Evolutionary conservation across 2,113 vertebrate species (phyloP).

Genomic region (Ammospiza caudacuta): DNA sequence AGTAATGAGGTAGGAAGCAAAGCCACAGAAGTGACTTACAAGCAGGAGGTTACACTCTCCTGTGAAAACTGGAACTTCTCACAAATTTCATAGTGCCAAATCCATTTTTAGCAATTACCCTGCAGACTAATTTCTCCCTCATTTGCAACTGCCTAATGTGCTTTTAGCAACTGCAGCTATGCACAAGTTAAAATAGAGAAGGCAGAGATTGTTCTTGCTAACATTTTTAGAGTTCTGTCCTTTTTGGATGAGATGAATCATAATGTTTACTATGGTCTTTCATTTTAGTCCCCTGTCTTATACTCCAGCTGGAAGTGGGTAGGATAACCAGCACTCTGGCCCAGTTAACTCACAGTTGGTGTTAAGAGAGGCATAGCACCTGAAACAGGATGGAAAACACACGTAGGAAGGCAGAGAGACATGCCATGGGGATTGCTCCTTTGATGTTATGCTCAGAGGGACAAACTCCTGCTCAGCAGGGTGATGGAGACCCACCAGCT

Average conservation of each 20-base stretch:
- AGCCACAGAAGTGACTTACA: conserved; percentile 27
- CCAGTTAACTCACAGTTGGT: conserved; percentile 4
- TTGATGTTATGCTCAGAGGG: neutral
- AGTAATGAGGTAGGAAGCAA: conserved; percentile 22
- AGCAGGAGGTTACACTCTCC: neutral
- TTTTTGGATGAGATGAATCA: conserved; percentile 37
- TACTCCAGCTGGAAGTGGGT: conserved; percentile 26
- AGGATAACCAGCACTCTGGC: conserved; percentile 4
- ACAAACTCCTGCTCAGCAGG: neutral
- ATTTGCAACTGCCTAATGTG: neutral
- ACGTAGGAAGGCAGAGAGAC: neutral
- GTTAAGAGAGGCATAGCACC: neutral
- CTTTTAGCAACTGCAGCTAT: neutral
- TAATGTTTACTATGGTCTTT: conserved; percentile 22
- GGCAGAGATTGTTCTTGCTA: neutral
- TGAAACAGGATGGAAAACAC: neutral
- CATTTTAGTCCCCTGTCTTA: neutral
- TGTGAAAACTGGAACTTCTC: neutral
- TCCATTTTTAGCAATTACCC: neutral
- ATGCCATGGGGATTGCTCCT: neutral
- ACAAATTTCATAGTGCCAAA: neutral
- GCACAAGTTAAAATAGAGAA: neutral
- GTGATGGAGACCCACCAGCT: neutral
- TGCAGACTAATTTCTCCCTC: neutral
- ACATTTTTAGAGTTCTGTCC: neutral